phyloP scores from a whole-genome alignment of 2,888 invertebrate genomes.

The Pollenia griseotomentosa region DNA sequence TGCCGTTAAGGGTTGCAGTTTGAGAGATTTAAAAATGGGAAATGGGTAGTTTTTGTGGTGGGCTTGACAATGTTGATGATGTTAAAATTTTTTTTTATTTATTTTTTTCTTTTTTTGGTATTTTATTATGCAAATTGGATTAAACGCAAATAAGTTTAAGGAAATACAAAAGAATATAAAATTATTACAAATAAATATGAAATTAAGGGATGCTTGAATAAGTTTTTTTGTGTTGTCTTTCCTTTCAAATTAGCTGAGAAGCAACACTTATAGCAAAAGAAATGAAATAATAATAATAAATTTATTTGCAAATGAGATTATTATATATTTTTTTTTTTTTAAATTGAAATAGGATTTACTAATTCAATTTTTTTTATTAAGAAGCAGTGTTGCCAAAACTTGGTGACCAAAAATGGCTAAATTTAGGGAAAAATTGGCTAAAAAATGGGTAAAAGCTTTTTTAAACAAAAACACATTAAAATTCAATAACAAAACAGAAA shows the following conservation, averaged over 20 bases:
- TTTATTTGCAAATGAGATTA: constrained; percentile 59
- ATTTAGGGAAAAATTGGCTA: too few species aligned
- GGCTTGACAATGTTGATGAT: constrained; percentile 67
- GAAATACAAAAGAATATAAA: constrained; percentile 62
- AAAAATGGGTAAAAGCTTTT: too few species aligned
- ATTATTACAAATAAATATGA: constrained; percentile 68
- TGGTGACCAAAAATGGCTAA: too few species aligned
- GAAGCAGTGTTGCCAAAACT: too few species aligned
- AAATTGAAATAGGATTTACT: neutral
- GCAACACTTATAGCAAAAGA: constrained; percentile 46
- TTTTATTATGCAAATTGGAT: constrained; percentile 74
- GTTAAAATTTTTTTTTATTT: constrained; percentile 44
- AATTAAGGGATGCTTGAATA: constrained; percentile 31
- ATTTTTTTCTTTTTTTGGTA: constrained; percentile 46
- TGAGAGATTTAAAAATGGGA: constrained; percentile 8
- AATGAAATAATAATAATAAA: constrained; percentile 56
- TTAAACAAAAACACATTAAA: too few species aligned
- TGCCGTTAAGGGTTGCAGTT: constrained; percentile 63
- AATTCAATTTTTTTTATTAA: neutral
- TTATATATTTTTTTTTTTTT: constrained; percentile 20
- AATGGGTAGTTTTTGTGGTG: constrained; percentile 64
- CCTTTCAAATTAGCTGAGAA: constrained; percentile 46
- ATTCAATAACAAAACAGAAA: too few species aligned
- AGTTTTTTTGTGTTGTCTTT: neutral
- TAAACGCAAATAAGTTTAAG: constrained; percentile 71